phyloP scores from a whole-genome alignment of 1,140 invertebrate species.

The Formica exsecta region DNA sequence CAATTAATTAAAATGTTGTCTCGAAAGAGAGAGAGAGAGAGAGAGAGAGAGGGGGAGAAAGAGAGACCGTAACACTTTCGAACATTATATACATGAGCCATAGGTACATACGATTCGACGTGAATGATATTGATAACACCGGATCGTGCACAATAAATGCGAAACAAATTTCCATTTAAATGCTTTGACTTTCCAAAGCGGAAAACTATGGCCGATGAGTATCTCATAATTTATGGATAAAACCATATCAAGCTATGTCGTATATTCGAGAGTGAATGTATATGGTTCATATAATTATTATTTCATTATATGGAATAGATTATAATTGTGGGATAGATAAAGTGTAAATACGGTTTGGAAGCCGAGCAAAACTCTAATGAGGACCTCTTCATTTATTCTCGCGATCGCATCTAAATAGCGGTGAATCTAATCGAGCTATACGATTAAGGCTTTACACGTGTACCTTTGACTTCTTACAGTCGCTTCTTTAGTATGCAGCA shows the following conservation, averaged over 20 bases:
- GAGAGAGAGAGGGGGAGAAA: neutral
- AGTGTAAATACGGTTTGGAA: neutral
- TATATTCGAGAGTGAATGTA: neutral
- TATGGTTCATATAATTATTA: neutral
- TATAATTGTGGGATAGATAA: neutral
- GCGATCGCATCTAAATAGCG: neutral
- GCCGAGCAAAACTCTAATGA: neutral
- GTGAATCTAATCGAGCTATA: conserved; percentile 5
- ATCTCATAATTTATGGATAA: conserved; percentile 14
- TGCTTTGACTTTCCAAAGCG: neutral
- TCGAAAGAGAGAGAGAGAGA: neutral
- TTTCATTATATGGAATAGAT: neutral
- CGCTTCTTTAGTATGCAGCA: conserved; percentile 4
- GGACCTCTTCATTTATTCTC: too few relatives aligned
- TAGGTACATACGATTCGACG: neutral
- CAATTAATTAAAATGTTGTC: conserved; percentile 68
- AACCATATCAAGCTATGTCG: neutral
- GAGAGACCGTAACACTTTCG: neutral
- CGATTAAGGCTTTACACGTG: neutral
- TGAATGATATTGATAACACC: conserved; percentile 1
- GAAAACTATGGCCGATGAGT: neutral
- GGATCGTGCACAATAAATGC: conserved; percentile 4
- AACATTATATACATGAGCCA: neutral
- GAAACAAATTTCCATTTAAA: neutral
- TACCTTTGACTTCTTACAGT: neutral